These are phyloP conservation scores for Pagrus major DNA, from an alignment of 2,113 vertebrate species.

Conservation along the genomic window DNA sequence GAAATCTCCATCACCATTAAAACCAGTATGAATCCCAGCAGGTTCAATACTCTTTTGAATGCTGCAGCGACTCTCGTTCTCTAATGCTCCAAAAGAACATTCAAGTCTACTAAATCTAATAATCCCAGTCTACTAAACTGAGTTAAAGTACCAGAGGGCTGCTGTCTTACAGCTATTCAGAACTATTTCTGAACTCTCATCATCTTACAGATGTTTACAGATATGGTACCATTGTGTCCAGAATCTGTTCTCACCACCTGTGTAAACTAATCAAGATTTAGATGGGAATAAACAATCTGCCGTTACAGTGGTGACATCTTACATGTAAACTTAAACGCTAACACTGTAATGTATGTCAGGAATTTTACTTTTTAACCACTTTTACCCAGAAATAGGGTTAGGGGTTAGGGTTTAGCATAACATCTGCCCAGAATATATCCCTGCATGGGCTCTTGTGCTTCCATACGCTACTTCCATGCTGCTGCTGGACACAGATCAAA, in stretches of 20 bases:
- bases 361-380: not conserved
- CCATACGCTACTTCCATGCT: too few relatives aligned
- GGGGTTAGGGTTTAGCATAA: too few relatives aligned
- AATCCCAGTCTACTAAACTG: not conserved
- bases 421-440: too few relatives aligned
- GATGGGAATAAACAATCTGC: not conserved
- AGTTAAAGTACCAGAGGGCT: not conserved
- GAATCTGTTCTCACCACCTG: too few relatives aligned
- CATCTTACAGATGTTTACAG: not conserved
- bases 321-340: not conserved
- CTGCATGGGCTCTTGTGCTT: too few relatives aligned
- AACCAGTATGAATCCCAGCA: not conserved
- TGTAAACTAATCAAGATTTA: not conserved
- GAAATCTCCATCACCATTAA: not conserved
- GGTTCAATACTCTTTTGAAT: not conserved
- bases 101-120: not conserved
- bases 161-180: not conserved
- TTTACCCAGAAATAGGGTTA: not conserved
- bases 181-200: not conserved
- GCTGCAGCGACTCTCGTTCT: not conserved
- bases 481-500: too few relatives aligned
- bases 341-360: not conserved
- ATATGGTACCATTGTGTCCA: too few relatives aligned
- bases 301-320: not conserved
- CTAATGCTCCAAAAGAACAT: not conserved